Base-by-base conservation (phyloP, 2,888 invertebrate genomes). In the Drosophila incognita region DNA sequence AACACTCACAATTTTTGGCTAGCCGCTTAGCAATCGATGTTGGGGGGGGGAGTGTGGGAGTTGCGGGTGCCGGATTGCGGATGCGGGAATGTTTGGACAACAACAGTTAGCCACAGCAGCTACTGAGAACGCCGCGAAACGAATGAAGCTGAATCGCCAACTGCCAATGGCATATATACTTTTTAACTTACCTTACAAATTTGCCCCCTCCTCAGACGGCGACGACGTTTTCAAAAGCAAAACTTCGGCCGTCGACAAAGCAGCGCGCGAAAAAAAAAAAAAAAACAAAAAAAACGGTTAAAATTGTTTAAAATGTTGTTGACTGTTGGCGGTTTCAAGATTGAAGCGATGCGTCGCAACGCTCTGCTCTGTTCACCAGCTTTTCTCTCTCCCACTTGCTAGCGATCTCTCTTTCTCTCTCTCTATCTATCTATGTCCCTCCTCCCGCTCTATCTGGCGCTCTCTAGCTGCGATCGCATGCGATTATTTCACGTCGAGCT, bases 81-180 rank as follows among this genome's bases (percentile, higher is more conserved):
- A 46, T 48, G 35, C 18, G 78, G 61, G 38, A 56, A 24, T 46
- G 46, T 58, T 64, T 68, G 82, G 56, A 13, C 38, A 27, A n/a
- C 13, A 56, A 38, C 38, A 53, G 42, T 40, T 57, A 40, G 21
- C 29, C 56, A 65, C 81, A 69, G 53, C 81, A 83, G 81, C 82
- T 46, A 46, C 46, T 83, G 81, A 87, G 87, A 90, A 90, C 82
- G 89, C 79, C 90, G 90, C 89, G 87, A 66, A 76, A 73, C 83
- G 89, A 87, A 87, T 87, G 89, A 90, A 87, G 87, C 89, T 74
- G 77, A 89, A 87, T 76, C 85, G 85, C 75, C 75, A 70, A 74
- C 87, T 80, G 81, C 82, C 87, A 87, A 80, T 90, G 80, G 87
- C 87, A 89, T 89, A 84, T 84, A 84, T 87, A 87, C 88, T 74